Percentiles rank a stretch among this genome's conserved stretches.
Conservation (phyloP, 2,888 invertebrate species). For the Gnatocerus cornutus region DNA sequence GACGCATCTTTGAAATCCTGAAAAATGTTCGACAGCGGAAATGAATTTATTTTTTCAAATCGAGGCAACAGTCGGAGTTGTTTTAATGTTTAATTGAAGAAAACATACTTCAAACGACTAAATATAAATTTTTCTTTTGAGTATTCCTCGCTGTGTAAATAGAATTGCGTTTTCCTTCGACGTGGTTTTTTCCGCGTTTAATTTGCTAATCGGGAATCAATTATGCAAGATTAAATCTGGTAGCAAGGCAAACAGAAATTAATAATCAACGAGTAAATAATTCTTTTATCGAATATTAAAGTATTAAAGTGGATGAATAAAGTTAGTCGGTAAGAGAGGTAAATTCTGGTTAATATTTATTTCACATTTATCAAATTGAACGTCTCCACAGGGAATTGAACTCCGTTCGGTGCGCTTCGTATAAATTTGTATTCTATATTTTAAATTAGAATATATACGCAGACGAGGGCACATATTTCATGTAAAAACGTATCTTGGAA, state of each 20-base stretch:
- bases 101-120: constrained; percentile 40
- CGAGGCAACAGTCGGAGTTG: constrained; percentile 5
- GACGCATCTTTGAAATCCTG: constrained; percentile 41
- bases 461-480: constrained; percentile 70
- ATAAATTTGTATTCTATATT: constrained; percentile 73
- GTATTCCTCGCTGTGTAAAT: constrained; percentile 25
- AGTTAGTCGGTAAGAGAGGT: constrained; percentile 59
- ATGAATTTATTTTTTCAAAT: constrained; percentile 29
- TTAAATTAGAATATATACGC: constrained; percentile 72
- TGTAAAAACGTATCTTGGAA: constrained; percentile 70
- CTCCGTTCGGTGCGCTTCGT: constrained; percentile 66
- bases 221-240: constrained; percentile 52
- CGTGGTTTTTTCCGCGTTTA: constrained; percentile 41
- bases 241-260: constrained; percentile 46
- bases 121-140: constrained; percentile 40
- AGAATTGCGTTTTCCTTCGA: constrained; percentile 26
- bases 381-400: constrained; percentile 69
- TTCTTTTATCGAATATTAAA: constrained; percentile 61
- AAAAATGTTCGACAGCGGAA: constrained; percentile 32
- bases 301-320: constrained; percentile 59
- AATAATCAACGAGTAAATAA: constrained; percentile 55
- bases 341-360: constrained; percentile 71
- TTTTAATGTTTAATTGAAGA: constrained; percentile 36
- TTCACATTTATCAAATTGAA: constrained; percentile 72
- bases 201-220: constrained; percentile 55